These are phyloP conservation scores for Scomber japonicus DNA, from an alignment of 2,113 vertebrate genomes.

Conservation along the genomic window DNA sequence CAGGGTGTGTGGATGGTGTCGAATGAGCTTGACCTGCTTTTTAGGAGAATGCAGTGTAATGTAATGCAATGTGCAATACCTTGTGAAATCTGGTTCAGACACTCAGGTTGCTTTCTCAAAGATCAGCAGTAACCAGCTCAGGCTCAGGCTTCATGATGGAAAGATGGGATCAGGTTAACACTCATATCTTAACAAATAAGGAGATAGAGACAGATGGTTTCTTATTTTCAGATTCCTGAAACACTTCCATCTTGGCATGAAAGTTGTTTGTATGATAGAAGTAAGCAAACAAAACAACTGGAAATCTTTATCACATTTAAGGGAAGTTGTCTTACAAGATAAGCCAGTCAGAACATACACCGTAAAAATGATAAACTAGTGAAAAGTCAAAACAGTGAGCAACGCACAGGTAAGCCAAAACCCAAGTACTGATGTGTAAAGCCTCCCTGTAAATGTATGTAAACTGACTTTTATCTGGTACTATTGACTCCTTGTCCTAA, in stretches of 20 bases:
- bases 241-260: neutral
- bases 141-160: slow-evolving; percentile 8
- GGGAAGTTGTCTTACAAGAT: neutral
- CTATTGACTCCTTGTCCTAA: slow-evolving; percentile 67
- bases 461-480: slow-evolving; percentile 9
- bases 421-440: neutral
- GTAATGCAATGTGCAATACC: slow-evolving; percentile 34
- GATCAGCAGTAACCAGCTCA: slow-evolving; percentile 23
- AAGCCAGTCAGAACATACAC: neutral
- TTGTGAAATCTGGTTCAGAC: slow-evolving; percentile 43
- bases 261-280: neutral
- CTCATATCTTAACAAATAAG: slow-evolving; percentile 19
- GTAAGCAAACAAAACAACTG: neutral
- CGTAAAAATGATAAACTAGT: neutral
- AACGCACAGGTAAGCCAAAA: neutral
- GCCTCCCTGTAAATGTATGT: neutral
- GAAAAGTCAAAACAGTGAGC: neutral
- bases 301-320: neutral
- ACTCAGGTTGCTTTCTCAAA: slow-evolving; percentile 36
- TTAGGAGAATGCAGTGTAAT: slow-evolving; percentile 11
- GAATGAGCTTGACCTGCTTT: slow-evolving; percentile 69
- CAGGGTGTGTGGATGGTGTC: slow-evolving; percentile 47
- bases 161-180: slow-evolving; percentile 21
- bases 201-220: neutral
- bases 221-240: neutral